phyloP scores from a whole-genome alignment of 2,113 vertebrate species.

The Eonycteris spelaea region DNA sequence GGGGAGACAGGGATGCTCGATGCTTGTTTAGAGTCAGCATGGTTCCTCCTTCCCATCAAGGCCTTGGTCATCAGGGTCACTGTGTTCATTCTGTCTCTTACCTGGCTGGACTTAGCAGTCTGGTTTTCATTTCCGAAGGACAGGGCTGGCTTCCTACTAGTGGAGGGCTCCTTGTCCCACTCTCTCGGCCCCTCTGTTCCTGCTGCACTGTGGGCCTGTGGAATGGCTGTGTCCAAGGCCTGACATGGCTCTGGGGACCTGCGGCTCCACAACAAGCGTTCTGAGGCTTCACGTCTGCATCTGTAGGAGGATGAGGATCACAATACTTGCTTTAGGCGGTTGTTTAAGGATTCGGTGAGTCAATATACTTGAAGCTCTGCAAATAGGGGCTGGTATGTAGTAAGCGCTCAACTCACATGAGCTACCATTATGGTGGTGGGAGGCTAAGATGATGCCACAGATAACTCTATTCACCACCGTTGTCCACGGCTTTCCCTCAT shows the following conservation, averaged over 20 bases:
- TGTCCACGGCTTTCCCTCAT: not conserved
- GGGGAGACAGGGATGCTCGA: not conserved
- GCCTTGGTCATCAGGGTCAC: not conserved
- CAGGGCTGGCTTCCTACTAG: not conserved
- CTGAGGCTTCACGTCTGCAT: accelerated
- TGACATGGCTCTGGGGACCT: not conserved
- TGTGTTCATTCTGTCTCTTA: accelerated
- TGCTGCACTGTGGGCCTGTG: accelerated
- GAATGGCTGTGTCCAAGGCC: not conserved
- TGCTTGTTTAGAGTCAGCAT: accelerated
- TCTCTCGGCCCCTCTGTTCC: not conserved
- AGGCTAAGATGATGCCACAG: accelerated
- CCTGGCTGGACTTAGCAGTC: not conserved
- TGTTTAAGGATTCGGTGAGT: not conserved
- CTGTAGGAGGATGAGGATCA: not conserved
- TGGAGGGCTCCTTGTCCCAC: accelerated
- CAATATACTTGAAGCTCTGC: not conserved
- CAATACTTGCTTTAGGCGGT: not conserved
- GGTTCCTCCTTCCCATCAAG: not conserved
- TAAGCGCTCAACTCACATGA: not conserved
- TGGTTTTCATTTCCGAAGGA: not conserved
- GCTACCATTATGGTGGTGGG: accelerated
- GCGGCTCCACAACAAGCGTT: not conserved
- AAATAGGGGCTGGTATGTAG: not conserved
- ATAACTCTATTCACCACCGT: accelerated